These are phyloP conservation scores for Alosa sapidissima DNA, from an alignment of 2,797 vertebrate genomes.

Conservation along the genomic window DNA sequence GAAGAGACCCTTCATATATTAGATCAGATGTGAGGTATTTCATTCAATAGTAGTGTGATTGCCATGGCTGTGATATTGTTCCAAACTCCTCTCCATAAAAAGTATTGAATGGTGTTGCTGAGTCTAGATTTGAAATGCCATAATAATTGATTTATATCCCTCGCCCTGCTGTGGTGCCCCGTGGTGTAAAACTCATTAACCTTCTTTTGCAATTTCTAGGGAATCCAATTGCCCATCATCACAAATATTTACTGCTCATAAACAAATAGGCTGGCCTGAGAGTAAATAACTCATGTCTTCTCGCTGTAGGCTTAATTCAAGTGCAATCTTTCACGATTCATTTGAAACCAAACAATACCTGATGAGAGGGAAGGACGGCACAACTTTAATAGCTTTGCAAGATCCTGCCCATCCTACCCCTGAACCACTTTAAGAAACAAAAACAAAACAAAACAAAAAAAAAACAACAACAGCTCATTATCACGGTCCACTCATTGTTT, in stretches of 20 bases:
- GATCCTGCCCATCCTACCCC: too few species aligned
- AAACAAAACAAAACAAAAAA: too few species aligned
- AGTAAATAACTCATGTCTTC: not conserved
- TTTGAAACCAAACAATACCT: not conserved
- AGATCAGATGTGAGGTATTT: slow-evolving; percentile 34
- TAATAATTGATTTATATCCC: slow-evolving; percentile 43
- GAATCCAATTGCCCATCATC: slow-evolving; percentile 39
- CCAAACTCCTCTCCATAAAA: not conserved
- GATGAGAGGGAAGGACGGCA: not conserved
- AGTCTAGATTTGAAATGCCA: slow-evolving; percentile 39
- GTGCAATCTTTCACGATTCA: not conserved
- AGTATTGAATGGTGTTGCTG: slow-evolving; percentile 21
- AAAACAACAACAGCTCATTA: not conserved
- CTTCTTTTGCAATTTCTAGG: slow-evolving; percentile 44
- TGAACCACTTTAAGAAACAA: not conserved
- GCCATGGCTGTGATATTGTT: slow-evolving; percentile 32
- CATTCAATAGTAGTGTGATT: slow-evolving; percentile 23
- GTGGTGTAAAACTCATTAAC: slow-evolving; percentile 40
- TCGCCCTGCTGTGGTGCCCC: slow-evolving; percentile 3
- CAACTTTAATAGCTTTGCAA: not conserved
- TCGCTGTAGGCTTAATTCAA: not conserved
- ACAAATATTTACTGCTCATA: slow-evolving; percentile 31
- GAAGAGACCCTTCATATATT: slow-evolving; percentile 32
- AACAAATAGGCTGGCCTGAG: not conserved
- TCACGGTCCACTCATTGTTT: not conserved